Percentiles rank a stretch among this genome's conserved stretches.
phyloP scores from a whole-genome alignment of 2,113 vertebrate genomes.

The Todiramphus chloris region DNA sequence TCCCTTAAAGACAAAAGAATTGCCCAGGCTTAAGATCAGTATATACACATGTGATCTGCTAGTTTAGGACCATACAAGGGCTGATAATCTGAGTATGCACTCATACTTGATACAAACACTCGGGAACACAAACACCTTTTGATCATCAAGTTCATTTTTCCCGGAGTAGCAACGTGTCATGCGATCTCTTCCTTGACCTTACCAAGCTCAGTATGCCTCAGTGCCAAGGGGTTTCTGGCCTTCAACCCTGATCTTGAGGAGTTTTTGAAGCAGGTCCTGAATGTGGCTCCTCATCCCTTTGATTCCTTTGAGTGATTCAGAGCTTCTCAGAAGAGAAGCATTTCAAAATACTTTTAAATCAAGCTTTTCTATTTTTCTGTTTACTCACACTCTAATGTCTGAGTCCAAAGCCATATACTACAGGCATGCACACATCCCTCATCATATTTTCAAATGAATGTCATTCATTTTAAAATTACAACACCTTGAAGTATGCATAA shows the following conservation, averaged over 20 bases:
- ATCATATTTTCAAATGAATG: conserved; percentile 15
- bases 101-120: not conserved
- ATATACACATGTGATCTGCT: not conserved
- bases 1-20: not conserved
- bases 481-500: not conserved
- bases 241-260: not conserved
- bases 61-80: not conserved
- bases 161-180: not conserved
- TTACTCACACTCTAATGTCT: not conserved
- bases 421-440: not conserved
- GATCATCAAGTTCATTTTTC: not conserved
- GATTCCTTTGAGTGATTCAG: not conserved
- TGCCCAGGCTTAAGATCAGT: not conserved
- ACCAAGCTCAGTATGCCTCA: not conserved
- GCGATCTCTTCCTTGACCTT: not conserved
- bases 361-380: not conserved
- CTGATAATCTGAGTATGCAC: not conserved
- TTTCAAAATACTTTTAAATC: not conserved
- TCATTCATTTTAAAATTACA: not conserved
- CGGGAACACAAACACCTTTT: not conserved
- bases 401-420: not conserved
- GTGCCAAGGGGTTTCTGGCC: not conserved
- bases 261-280: not conserved
- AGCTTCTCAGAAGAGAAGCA: not conserved
- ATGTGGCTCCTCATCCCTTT: not conserved